Conservation (phyloP, 2,888 invertebrate genomes). For the Leptodirus hochenwartii region DNA sequence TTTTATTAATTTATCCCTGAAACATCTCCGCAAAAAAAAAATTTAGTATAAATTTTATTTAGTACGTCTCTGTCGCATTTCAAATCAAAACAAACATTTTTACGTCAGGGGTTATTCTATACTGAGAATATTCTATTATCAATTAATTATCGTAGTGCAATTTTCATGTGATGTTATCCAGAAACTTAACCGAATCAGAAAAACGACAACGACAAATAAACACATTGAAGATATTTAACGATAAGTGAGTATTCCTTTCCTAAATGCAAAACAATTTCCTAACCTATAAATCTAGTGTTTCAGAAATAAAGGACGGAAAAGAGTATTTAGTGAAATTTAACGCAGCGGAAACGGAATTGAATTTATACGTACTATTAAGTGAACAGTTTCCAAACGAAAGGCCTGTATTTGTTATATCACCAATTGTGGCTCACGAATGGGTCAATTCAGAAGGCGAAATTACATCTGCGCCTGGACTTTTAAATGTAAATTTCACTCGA, state of each 20-base stretch:
- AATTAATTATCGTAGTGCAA: not conserved
- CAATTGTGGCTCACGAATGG: conserved; percentile 53
- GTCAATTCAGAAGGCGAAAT: conserved; percentile 50
- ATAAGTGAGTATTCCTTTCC: conserved; percentile 36
- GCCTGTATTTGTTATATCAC: conserved; percentile 48
- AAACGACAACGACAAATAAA: conserved; percentile 56
- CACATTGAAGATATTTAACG: conserved; percentile 67
- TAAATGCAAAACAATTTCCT: conserved; percentile 2
- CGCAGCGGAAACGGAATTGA: conserved; percentile 44
- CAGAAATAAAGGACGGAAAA: conserved; percentile 47
- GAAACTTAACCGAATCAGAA: conserved; percentile 35
- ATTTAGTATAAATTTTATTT: too few species aligned
- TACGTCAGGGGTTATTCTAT: too few species aligned
- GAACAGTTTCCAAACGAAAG: conserved; percentile 60
- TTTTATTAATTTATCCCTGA: too few species aligned
- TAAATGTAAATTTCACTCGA: conserved; percentile 35
- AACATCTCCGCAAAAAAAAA: too few species aligned
- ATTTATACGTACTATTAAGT: conserved; percentile 43
- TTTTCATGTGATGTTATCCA: conserved; percentile 30
- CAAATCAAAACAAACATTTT: too few species aligned
- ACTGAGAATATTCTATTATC: conserved; percentile 1
- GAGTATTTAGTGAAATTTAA: conserved; percentile 57
- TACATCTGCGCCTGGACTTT: conserved; percentile 51
- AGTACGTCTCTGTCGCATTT: too few species aligned
- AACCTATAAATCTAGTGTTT: conserved; percentile 34